These are phyloP conservation scores for Peromyscus leucopus DNA, from an alignment of 2,113 vertebrate genomes.

Conservation along the genomic window DNA sequence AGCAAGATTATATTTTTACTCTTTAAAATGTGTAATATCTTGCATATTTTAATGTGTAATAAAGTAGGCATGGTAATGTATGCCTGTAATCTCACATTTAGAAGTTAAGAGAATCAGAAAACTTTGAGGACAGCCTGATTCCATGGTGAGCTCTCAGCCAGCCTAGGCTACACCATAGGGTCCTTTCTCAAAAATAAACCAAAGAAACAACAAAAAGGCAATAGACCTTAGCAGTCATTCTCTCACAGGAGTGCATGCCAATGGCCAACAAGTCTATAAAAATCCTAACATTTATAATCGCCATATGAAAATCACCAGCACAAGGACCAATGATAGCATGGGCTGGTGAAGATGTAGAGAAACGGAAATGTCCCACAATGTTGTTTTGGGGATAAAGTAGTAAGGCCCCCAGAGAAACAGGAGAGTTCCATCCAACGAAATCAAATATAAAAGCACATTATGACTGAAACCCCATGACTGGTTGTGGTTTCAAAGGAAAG, in stretches of 20 bases:
- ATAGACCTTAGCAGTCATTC: background rate
- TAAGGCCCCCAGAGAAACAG: background rate
- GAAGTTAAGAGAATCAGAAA: background rate
- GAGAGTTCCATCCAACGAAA: no score
- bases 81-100: background rate
- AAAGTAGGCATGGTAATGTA: background rate
- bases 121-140: background rate
- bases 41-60: background rate
- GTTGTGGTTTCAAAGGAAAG: background rate
- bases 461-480: background rate
- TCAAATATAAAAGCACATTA: background rate
- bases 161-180: background rate
- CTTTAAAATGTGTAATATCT: no score
- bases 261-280: background rate
- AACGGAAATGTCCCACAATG: background rate
- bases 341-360: background rate
- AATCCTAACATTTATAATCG: no score
- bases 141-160: background rate
- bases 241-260: background rate
- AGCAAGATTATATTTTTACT: background rate
- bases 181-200: background rate
- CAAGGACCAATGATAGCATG: background rate
- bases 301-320: background rate
- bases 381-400: fast-evolving
- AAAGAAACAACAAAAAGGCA: no score